These are phyloP conservation scores for Montipora efflorescens DNA, from an alignment of 64 coral and sea anemone species.

Conservation along the genomic window DNA sequence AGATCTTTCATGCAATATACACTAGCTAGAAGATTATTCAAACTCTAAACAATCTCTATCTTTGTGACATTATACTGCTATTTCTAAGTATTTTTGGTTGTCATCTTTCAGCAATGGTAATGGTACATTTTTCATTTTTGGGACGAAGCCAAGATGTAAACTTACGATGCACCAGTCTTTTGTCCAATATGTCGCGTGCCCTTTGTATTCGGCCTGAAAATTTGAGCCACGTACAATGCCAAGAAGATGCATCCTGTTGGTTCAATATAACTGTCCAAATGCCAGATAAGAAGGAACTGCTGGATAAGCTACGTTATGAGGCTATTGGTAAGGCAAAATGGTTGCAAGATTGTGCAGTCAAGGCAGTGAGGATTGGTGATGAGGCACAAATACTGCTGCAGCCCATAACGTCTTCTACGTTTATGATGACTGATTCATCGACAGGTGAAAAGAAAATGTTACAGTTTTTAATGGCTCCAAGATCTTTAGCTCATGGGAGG, in stretches of 20 bases:
- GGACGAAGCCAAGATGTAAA: background rate
- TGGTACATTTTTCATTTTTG: constrained; percentile 9
- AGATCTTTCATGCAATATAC: too few species aligned
- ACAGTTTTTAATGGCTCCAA: background rate
- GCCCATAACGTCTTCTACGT: background rate
- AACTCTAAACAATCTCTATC: too few species aligned
- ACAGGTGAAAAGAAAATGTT: background rate
- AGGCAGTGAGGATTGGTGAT: constrained; percentile 7
- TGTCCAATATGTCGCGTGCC: background rate
- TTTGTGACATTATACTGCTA: too few species aligned
- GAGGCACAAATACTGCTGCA: constrained; percentile 3
- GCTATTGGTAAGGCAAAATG: background rate
- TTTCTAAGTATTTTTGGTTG: too few species aligned
- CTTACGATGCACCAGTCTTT: background rate
- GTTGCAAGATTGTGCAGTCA: constrained; percentile 1
- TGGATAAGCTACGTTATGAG: background rate
- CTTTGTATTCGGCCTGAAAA: background rate
- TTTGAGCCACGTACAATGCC: background rate
- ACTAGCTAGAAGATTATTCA: too few species aligned
- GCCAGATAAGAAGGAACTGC: background rate
- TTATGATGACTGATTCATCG: background rate
- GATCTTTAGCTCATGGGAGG: background rate
- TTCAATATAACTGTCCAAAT: background rate
- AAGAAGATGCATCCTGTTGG: background rate
- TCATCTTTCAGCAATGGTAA: background rate